phyloP scores from a whole-genome alignment of 2,113 vertebrate species.

The Tympanuchus pallidicinctus region DNA sequence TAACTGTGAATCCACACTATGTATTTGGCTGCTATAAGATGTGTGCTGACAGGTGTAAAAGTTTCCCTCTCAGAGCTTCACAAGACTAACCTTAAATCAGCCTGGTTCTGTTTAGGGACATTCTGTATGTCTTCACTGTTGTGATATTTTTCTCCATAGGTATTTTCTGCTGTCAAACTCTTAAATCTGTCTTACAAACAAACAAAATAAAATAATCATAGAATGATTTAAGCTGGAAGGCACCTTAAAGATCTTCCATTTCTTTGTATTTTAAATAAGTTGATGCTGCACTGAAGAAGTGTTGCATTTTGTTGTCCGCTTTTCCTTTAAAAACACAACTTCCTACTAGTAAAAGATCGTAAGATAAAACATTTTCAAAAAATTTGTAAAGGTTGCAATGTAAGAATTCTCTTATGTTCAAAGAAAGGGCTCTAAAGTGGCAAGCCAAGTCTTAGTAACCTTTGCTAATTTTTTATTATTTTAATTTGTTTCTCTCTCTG shows the following conservation, averaged over 20 bases:
- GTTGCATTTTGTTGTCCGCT: background rate
- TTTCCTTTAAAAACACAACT: background rate
- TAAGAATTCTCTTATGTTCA: background rate
- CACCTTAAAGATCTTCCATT: background rate
- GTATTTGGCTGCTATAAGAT: background rate
- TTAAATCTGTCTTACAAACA: background rate
- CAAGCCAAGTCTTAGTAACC: background rate
- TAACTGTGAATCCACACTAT: background rate
- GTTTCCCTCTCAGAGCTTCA: background rate
- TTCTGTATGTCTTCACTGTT: background rate
- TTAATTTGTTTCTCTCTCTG: background rate
- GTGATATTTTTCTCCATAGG: background rate
- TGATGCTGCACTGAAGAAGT: background rate
- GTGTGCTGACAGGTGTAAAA: background rate
- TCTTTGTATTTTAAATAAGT: background rate
- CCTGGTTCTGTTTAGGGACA: background rate
- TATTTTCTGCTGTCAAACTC: background rate
- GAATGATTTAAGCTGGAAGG: background rate
- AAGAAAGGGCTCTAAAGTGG: background rate
- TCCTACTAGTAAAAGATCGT: background rate
- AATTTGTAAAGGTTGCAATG: background rate
- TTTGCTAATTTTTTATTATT: background rate
- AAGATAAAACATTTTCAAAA: background rate
- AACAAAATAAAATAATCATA: background rate
- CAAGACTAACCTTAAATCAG: background rate